Evolutionary conservation across 2,113 vertebrate species (phyloP), one percentile per base, ranked within the genome.

Genomic region (Syrrhaptes paradoxus): DNA sequence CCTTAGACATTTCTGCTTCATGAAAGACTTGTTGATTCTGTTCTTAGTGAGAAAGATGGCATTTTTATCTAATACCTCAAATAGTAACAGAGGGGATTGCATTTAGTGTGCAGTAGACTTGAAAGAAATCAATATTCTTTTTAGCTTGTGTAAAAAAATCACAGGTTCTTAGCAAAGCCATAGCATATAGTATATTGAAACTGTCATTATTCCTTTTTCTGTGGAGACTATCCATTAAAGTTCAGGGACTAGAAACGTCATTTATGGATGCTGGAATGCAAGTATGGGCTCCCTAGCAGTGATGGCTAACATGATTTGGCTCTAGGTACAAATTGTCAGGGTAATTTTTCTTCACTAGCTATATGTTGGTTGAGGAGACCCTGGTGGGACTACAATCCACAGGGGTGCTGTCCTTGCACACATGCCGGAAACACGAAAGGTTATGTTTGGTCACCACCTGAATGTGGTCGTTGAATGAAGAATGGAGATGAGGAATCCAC

Each of bases 81-180:
- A 83, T 76, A 66, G 59, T 46, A 90, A 28, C 15, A 38, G 24
- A 87, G 13, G 36, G 62, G 90, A 87, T 91, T 57, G 77, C 58
- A 73, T 85, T 93, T 80, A 72, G 38, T n/a, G 70, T 0, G 4
- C 58, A 79, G 71, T 54, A 59, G 36, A 76, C 71, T 85, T 72
- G 75, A 95, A 93, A 87, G 11, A 61, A 93, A 93, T 90, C 66
- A 36, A 73, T 95, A 66, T 66, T 70, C 26, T 80, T 85, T 90
- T 90, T 79, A 83, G 25, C n/a, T 82, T 80, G 17, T 52, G 32
- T 90, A 21, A 78, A 87, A 87, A 90, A 73, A 21, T 16, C 32
- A 21, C 36, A 61, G 26, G 17, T 75, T 87, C 25, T 93, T 87
- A 86, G 49, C n/a, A 73, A 90, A 92, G 51, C 22, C 11, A 13